Evolutionary conservation across 2,888 invertebrate species (phyloP).

Genomic region (Lissonota sp.): DNA sequence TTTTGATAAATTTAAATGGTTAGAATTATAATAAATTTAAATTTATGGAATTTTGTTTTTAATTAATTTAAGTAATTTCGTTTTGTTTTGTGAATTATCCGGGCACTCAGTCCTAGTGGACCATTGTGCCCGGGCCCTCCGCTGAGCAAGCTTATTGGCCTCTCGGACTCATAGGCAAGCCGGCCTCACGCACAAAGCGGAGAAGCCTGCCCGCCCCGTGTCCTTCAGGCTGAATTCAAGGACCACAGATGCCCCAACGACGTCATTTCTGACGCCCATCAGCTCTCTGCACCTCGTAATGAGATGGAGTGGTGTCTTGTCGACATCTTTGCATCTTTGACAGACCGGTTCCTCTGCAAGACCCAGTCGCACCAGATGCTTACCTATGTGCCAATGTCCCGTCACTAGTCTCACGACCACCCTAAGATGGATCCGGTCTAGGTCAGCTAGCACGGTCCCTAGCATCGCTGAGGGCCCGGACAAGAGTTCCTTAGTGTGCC

Average conservation of each 20-base stretch:
- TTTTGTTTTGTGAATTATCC: no score
- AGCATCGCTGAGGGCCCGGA: constrained; percentile 22
- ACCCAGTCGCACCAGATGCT: neutral
- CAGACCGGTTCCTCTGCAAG: constrained; percentile 18
- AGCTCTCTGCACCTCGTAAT: constrained; percentile 23
- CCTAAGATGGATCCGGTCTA: constrained; percentile 17
- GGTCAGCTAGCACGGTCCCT: constrained; percentile 15
- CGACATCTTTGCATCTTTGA: constrained; percentile 14
- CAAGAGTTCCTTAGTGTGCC: constrained; percentile 34
- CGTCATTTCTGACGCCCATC: constrained; percentile 6
- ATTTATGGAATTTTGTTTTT: no score
- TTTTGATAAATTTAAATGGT: no score
- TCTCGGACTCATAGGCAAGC: no score
- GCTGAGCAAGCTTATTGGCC: no score
- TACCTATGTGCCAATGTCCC: constrained; percentile 31
- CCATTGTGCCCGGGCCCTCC: no score
- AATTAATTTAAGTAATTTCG: no score
- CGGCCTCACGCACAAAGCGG: no score
- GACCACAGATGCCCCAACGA: constrained; percentile 1
- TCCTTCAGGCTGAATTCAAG: neutral
- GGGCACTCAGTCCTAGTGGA: no score
- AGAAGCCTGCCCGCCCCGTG: no score
- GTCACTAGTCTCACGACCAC: constrained; percentile 17
- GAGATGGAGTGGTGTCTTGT: constrained; percentile 21
- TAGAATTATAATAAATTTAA: no score